A percentile compares a stretch with the other conserved stretches of the same genome.
phyloP scores from a whole-genome alignment of 2,113 vertebrate species.

The Tachycineta bicolor region DNA sequence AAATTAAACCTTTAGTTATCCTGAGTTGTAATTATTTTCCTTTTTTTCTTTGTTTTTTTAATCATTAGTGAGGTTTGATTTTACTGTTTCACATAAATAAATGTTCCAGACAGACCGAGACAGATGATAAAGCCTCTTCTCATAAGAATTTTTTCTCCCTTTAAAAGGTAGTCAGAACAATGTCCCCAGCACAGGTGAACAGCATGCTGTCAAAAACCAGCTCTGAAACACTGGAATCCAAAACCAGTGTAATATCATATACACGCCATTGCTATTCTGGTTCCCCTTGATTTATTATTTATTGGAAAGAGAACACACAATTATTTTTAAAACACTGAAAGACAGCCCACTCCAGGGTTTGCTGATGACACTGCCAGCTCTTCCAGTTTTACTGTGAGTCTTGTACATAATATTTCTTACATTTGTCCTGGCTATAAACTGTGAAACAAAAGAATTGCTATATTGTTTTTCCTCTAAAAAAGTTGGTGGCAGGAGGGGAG shows the following conservation, averaged over 20 bases:
- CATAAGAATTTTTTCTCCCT: background rate
- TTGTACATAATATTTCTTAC: background rate
- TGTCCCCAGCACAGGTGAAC: background rate
- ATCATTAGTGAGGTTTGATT: background rate
- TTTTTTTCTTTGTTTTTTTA: background rate
- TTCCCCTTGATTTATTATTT: conserved; percentile 47
- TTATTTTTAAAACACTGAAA: conserved; percentile 10
- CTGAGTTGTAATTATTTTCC: background rate
- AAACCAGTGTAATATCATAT: background rate
- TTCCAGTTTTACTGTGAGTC: background rate
- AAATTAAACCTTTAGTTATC: background rate
- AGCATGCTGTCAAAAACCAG: background rate
- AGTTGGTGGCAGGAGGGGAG: fast-evolving
- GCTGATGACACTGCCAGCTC: background rate
- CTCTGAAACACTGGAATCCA: background rate
- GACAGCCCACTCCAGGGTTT: background rate
- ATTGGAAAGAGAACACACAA: background rate
- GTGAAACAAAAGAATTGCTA: background rate
- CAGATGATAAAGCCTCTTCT: background rate
- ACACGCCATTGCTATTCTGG: background rate
- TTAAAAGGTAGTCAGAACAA: background rate
- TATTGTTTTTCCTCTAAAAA: background rate
- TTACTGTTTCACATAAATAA: background rate
- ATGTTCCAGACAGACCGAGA: background rate
- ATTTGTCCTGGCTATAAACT: background rate